Percentiles rank a stretch among this genome's conserved stretches.
These are phyloP conservation scores for Drosophila simulans DNA, from an alignment of 1,140 invertebrate genomes.

Conservation along the genomic window DNA sequence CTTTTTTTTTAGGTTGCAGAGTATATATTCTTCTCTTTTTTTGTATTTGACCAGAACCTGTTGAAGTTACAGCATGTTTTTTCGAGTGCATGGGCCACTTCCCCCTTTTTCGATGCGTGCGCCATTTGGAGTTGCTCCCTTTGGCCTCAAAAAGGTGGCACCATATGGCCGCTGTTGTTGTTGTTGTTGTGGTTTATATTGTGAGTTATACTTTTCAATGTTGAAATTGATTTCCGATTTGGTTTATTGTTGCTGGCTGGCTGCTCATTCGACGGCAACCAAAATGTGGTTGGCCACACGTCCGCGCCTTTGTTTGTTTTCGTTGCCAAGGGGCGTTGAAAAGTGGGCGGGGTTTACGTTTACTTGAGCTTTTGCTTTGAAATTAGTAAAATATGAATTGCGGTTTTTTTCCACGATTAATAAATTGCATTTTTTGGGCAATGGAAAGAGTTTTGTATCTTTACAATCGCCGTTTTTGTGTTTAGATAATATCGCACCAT, in stretches of 20 bases:
- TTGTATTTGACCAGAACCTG: no score
- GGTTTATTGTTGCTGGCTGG: conserved; percentile 48
- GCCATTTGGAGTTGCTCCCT: conserved; percentile 43
- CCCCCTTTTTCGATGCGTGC: conserved; percentile 34
- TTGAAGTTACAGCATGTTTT: background rate
- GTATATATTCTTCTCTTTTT: no score
- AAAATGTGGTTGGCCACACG: conserved; percentile 66
- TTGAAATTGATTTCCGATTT: conserved; percentile 81
- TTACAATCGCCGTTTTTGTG: conserved; percentile 19
- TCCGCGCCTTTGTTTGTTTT: conserved; percentile 58
- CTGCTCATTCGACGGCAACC: conserved; percentile 50
- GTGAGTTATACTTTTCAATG: conserved; percentile 76
- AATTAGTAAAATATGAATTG: conserved; percentile 75
- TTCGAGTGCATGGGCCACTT: conserved; percentile 8
- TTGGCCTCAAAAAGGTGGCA: conserved; percentile 69
- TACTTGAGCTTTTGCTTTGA: conserved; percentile 21
- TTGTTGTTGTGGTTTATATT: conserved; percentile 21
- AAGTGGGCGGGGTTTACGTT: background rate
- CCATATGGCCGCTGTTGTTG: conserved; percentile 65
- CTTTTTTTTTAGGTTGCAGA: background rate
- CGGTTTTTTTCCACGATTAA: conserved; percentile 23
- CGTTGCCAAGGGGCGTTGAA: conserved; percentile 14
- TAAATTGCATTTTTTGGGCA: conserved; percentile 21
- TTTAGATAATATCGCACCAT: conserved; percentile 56
- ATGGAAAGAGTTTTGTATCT: conserved; percentile 19